A percentile compares a stretch with the other conserved stretches of the same genome.
Evolutionary conservation across 2,113 vertebrate genomes (phyloP).

Genomic region (Nettapus auritus): DNA sequence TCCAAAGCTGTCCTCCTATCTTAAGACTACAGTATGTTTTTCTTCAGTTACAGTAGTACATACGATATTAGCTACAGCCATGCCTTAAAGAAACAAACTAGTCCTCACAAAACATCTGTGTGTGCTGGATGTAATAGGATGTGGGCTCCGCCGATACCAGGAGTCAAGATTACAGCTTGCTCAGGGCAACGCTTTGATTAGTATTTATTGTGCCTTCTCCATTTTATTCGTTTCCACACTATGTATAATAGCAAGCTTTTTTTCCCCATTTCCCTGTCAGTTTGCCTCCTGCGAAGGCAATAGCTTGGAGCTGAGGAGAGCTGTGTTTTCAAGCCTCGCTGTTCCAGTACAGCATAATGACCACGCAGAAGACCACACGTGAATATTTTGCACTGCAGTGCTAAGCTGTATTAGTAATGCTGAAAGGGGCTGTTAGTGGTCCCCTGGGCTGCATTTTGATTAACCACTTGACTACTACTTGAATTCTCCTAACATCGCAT

Average conservation of each 20-base stretch:
- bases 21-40: background rate
- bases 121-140: background rate
- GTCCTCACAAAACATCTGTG: background rate
- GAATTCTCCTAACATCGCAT: conserved; percentile 43
- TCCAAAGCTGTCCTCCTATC: background rate
- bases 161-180: background rate
- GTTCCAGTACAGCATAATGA: background rate
- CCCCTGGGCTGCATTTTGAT: conserved; percentile 53
- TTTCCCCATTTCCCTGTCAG: background rate
- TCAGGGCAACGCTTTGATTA: background rate
- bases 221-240: background rate
- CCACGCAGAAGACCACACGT: background rate
- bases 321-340: background rate
- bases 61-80: background rate
- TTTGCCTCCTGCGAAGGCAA: background rate
- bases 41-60: rapidly evolving
- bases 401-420: conserved; percentile 11
- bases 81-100: background rate
- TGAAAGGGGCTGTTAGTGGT: conserved; percentile 33
- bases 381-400: conserved; percentile 6
- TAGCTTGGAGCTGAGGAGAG: background rate
- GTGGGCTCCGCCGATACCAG: background rate
- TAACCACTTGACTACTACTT: conserved; percentile 47
- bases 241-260: background rate
- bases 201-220: background rate